Evolutionary conservation across 2,888 invertebrate genomes (phyloP), one percentile per base, ranked within the genome.

Genomic region (Stenichneumon culpator): DNA sequence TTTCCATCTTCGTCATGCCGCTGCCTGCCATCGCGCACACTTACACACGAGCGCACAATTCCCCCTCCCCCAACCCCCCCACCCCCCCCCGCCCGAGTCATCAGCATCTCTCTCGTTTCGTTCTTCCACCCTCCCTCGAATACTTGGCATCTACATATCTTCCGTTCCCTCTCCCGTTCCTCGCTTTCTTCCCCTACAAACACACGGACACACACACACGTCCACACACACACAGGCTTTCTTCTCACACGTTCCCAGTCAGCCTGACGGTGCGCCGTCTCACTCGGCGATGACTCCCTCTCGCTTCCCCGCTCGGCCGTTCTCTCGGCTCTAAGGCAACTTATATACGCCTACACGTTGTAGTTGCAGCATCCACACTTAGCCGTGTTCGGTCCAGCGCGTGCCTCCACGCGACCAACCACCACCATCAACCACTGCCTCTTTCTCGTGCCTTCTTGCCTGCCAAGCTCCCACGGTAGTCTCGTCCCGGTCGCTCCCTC

Each of bases 401-500:
- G 93, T 94, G 93, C 93, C 93, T 93, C 93, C 93, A 93, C 93
- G 93, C 93, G 93, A 93, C 93, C 93, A 93, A 91, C 93, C 93
- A 92, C 93, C 93, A 93, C 92, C 93, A 90, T 90, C 90, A 90
- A 91, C 91, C 91, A 91, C 91, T 88, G 88, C 87, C 86, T 86
- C 87, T 67, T 50, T 50, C 77, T 74, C 52, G 60, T 78, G 68
- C 28, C 39, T 68, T 75, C 70, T 72, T 67, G 57, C 39, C 36
- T 72, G 16, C 36, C 69, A 19, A 63, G 32, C 52, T 22, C 70
- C 50, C 68, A 22, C 69, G 22, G 47, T 70, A 36, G 36, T 75
- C 67, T 52, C 65, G 50, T 70, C 74, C 65, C 74, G 39, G 70
- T 57, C 68, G 60, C 63, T n/a, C 57, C n/a, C 60, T 19, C 73